Evolutionary conservation across 2,888 invertebrate species (phyloP).

Genomic region (Hypsopygia costalis): DNA sequence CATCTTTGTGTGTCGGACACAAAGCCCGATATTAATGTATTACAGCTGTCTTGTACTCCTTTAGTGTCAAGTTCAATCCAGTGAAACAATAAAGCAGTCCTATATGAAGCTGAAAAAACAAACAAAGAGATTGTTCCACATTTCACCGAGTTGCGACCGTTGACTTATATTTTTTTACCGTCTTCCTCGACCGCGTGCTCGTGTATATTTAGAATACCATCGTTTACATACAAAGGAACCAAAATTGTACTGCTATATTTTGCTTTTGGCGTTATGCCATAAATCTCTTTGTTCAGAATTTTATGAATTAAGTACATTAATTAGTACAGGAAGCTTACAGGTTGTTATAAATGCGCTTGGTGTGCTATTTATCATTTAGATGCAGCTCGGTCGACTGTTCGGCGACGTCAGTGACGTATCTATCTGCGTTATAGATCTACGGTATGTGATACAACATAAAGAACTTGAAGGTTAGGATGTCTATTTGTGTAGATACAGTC

Average conservation of each 20-base stretch:
- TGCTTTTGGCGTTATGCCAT: constrained; percentile 52
- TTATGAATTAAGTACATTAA: constrained; percentile 49
- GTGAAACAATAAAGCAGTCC: constrained; percentile 1
- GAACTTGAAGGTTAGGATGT: no score
- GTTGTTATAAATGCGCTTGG: constrained; percentile 19
- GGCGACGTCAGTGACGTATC: no score
- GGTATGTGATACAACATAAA: no score
- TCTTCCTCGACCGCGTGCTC: constrained; percentile 24
- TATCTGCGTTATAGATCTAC: no score
- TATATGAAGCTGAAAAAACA: background rate
- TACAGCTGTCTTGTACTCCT: constrained; percentile 11
- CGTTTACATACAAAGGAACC: constrained; percentile 59
- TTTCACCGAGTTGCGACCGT: constrained; percentile 15
- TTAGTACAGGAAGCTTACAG: constrained; percentile 3
- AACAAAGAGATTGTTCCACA: constrained; percentile 12
- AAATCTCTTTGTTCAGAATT: constrained; percentile 55
- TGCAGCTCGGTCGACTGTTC: no score
- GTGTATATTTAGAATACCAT: constrained; percentile 35
- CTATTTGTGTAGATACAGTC: no score
- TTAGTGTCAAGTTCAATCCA: constrained; percentile 6
- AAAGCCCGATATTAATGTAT: constrained; percentile 25
- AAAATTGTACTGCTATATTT: constrained; percentile 31
- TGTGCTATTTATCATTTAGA: constrained; percentile 8
- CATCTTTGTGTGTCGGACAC: background rate
- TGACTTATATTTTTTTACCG: constrained; percentile 23